These are phyloP conservation scores for Formica selysi DNA, from an alignment of 1,140 invertebrate genomes.

Conservation along the genomic window DNA sequence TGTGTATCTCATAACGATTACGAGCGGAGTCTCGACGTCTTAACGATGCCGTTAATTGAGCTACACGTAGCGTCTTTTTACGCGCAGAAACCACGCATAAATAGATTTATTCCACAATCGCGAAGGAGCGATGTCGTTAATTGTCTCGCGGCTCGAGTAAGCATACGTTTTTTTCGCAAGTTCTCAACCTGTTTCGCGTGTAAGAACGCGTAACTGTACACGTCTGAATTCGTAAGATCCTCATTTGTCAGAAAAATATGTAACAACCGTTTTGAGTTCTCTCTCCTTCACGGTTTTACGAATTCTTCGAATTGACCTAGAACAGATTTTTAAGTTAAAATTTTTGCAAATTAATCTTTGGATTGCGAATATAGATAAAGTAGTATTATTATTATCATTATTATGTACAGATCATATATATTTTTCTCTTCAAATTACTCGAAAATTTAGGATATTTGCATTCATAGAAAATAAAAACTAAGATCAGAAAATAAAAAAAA, in stretches of 20 bases:
- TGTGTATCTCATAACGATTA: constrained; percentile 26
- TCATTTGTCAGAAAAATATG: constrained; percentile 8
- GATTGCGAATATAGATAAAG: background rate
- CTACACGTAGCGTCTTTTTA: constrained; percentile 14
- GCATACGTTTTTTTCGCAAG: constrained; percentile 32
- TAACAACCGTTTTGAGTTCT: background rate
- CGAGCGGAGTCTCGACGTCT: constrained; percentile 34
- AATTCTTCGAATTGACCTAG: background rate
- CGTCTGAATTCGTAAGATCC: constrained; percentile 41
- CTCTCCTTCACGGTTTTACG: constrained; percentile 8
- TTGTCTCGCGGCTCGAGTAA: constrained; percentile 56
- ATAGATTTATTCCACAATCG: constrained; percentile 47
- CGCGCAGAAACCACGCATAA: constrained; percentile 24
- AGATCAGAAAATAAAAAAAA: background rate
- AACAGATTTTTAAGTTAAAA: constrained; percentile 18
- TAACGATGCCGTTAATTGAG: constrained; percentile 74
- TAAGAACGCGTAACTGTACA: constrained; percentile 53
- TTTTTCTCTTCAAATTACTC: constrained; percentile 14
- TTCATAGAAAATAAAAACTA: background rate
- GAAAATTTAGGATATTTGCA: background rate
- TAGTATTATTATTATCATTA: background rate
- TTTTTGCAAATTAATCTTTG: background rate
- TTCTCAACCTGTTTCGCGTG: constrained; percentile 57
- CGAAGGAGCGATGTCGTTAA: constrained; percentile 61
- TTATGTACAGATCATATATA: background rate